Base-by-base conservation (phyloP, 2,113 vertebrate species). In the Halcyon senegalensis region DNA sequence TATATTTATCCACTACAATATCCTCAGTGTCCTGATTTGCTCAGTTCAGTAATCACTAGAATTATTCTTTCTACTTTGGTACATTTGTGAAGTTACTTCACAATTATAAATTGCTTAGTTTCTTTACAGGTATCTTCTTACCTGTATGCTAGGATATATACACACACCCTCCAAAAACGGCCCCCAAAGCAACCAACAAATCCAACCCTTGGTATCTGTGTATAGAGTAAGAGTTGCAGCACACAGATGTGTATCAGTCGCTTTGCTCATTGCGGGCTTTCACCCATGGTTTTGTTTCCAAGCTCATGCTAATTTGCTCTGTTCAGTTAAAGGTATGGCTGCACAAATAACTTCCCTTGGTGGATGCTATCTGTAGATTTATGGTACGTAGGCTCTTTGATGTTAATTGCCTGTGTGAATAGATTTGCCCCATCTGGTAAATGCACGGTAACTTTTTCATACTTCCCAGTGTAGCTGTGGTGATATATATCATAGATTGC, bases 311-410 rank as follows among this genome's bases (percentile, higher is more conserved):
- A 24, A 37, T 70, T 58, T 0, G 0, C 2, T 17, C 20, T 62
- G 70, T 76, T 43, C 53, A 84, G 15, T 37, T 67, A 21, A 72
- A 56, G 21, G 19, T 43, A 3, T 56, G 33, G 19, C 50, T 88
- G 7, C 35, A 55, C 11, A 66, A 76, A 56, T 33, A 60, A 44
- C n/a, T 63, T 70, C 10, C 16, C 20, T 53, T 70, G 46, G 21
- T 77, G 41, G 37, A 8, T 3, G 3, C 44, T 78, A 23, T 28
- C 31, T 0, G 0, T 30, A 59, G 51, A 28, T 72, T 84, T 63
- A 27, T 55, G 28, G 8, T 48, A 10, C 0, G 0, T 15, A 87
- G 19, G 21, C 37, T 84, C 0, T n/a, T 41, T 25, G 58, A 31
- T 87, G 24, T 31, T 24, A 58, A 24, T 39, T 66, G 30, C 13